A percentile compares a stretch with the other conserved stretches of the same genome.
Evolutionary conservation across 1,140 invertebrate species (phyloP).

Genomic region (Hycleus phaleratus): DNA sequence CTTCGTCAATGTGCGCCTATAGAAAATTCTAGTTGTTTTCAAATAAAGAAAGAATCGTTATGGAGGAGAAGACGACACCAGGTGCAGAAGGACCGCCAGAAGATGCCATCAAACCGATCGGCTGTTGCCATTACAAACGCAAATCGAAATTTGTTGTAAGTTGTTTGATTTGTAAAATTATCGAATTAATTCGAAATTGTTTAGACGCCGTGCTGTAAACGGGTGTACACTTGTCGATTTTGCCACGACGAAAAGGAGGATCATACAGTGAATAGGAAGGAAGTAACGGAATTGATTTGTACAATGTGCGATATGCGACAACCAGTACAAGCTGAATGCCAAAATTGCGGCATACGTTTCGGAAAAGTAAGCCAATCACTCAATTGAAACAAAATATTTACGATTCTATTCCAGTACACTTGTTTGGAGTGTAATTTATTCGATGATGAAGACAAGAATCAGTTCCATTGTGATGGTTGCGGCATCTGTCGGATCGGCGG

Average conservation of each 20-base stretch:
- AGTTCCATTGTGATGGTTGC: constrained; percentile 84
- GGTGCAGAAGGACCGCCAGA: constrained; percentile 33
- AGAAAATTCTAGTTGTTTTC: too few relatives aligned
- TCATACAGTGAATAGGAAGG: constrained; percentile 73
- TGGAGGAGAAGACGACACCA: constrained; percentile 32
- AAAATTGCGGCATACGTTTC: constrained; percentile 65
- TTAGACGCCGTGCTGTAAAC: constrained; percentile 80
- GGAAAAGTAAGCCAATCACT: constrained; percentile 52
- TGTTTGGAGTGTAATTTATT: constrained; percentile 83
- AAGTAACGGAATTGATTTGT: constrained; percentile 74
- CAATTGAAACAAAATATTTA: not conserved
- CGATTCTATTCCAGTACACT: constrained; percentile 57
- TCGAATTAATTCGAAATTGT: not conserved
- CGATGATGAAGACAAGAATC: constrained; percentile 79
- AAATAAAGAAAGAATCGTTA: not conserved
- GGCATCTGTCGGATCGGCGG: constrained; percentile 83
- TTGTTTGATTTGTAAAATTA: constrained; percentile 17
- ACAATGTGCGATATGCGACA: constrained; percentile 72
- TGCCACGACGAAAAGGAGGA: constrained; percentile 82
- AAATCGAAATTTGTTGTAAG: constrained; percentile 75
- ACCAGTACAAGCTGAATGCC: constrained; percentile 67
- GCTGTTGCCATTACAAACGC: constrained; percentile 71
- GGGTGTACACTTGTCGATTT: constrained; percentile 79
- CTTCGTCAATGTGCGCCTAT: too few relatives aligned
- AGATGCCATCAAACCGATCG: constrained; percentile 45